phyloP scores from a whole-genome alignment of 2,113 vertebrate genomes.

The Oreochromis spilurus region DNA sequence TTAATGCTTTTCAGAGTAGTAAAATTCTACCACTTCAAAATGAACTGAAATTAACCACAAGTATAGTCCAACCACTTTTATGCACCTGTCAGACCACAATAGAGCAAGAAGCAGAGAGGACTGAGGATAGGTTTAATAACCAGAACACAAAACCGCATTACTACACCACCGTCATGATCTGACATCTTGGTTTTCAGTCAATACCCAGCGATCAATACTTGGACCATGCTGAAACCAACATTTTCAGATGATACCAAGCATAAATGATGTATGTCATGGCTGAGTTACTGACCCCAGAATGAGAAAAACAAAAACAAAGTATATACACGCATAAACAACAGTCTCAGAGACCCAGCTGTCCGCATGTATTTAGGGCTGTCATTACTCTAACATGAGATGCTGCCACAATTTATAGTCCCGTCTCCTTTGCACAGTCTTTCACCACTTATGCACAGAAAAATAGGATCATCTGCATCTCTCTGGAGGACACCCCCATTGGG shows the following conservation, averaged over 20 bases:
- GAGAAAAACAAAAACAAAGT: constrained; percentile 48
- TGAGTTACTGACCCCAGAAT: constrained; percentile 50
- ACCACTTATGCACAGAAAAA: constrained; percentile 23
- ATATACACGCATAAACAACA: not conserved
- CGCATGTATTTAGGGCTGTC: not conserved
- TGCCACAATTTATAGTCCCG: not conserved
- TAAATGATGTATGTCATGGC: constrained; percentile 64
- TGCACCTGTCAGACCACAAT: not conserved
- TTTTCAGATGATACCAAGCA: constrained; percentile 50
- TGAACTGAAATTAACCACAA: not conserved
- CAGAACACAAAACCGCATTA: constrained; percentile 25
- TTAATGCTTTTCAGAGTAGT: not conserved
- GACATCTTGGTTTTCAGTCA: constrained; percentile 55
- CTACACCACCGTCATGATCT: constrained; percentile 7
- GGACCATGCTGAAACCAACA: constrained; percentile 51
- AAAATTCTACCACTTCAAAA: not conserved
- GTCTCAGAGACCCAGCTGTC: not conserved
- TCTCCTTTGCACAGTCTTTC: constrained; percentile 8
- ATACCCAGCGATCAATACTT: constrained; percentile 54
- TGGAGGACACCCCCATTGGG: constrained; percentile 32
- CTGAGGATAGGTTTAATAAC: constrained; percentile 22
- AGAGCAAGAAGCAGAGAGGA: not conserved
- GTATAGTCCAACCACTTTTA: not conserved
- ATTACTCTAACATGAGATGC: not conserved
- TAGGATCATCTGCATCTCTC: constrained; percentile 43